Base-by-base conservation (phyloP, 2,113 vertebrate species). In the Istiophorus platypterus region DNA sequence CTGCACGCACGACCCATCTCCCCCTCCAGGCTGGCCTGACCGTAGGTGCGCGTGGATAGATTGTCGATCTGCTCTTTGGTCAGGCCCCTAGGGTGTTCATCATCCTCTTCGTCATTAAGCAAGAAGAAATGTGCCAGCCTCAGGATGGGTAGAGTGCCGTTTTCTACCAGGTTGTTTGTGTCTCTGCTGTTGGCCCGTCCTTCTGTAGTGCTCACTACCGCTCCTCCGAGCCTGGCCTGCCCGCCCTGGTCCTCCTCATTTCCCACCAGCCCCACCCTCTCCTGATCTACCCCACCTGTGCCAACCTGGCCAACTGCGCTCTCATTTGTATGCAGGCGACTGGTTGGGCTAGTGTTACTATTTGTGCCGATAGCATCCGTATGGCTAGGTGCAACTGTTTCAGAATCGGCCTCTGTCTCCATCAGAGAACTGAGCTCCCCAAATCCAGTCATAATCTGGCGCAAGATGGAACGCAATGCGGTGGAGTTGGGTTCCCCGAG, bases 21-120 rank as follows among this genome's bases (percentile, higher is more conserved):
- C 0, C 91, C 95, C 81, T 98, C 97, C 17, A 94, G 62, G 77
- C 91, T 95, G 73, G 90, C 93, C 91, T 97, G 96, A 91, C 96
- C 97, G 64, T 98, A 99, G 72, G 94, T 97, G 54, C 97, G 95
- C 0, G 98, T 99, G 64, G 96, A 95, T 90, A 99, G 96, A 96
- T 97, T 98, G 96, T 99, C 97, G 71, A 99, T 99, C 93, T 99
- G 98, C 91, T 98, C 98, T 96, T 99, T 99, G 94, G 97, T 98
- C 95, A 99, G 96, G 84, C 98, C 97, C 56, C 95, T 93, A 0
- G 96, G 93, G 78, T 92, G 96, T 68, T 97, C 96, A 0, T 96
- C 96, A 0, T 96, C 96, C 8, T 96, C 96, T 4, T 97, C 96
- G 34, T 99, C 97, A 0, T 97, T 97, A 71, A 98, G 94, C 87